A percentile compares a stretch with the other conserved stretches of the same genome.
Evolutionary conservation across 2,113 vertebrate species (phyloP).

Genomic region (Pygathrix nemaeus): DNA sequence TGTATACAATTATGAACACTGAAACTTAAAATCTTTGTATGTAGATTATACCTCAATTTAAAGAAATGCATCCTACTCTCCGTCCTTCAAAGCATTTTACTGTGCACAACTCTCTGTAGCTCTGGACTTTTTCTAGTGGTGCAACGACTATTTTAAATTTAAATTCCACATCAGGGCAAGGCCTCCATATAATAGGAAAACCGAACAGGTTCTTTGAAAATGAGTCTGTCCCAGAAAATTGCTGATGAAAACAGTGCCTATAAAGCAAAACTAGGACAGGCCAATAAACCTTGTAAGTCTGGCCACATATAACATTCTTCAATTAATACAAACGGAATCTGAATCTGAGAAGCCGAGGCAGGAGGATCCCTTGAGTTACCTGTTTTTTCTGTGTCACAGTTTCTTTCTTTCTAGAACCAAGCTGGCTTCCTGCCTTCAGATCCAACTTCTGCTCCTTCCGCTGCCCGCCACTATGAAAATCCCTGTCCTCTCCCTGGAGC

Average conservation of each 20-base stretch:
- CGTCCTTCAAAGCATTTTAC: not conserved
- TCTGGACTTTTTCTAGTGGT: not conserved
- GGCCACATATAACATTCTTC: not conserved
- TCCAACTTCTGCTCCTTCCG: not conserved
- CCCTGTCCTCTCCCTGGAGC: not conserved
- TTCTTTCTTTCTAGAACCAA: not conserved
- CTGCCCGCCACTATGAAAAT: not conserved
- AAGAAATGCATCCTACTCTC: not conserved
- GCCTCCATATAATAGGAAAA: not conserved
- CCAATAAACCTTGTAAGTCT: not conserved
- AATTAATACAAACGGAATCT: not conserved
- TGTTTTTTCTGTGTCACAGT: not conserved
- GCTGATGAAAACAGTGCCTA: not conserved
- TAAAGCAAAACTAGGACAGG: not conserved
- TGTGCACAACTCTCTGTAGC: not conserved
- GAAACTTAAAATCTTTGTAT: not conserved
- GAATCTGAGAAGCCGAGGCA: too few species aligned
- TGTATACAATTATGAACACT: not conserved
- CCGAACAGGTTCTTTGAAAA: not conserved
- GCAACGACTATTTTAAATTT: not conserved
- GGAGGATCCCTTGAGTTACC: not conserved
- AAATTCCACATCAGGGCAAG: not conserved
- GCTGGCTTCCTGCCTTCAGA: not conserved
- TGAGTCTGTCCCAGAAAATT: not conserved
- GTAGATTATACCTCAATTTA: not conserved